A percentile compares a stretch with the other conserved stretches of the same genome.
phyloP scores from a whole-genome alignment of 2,888 invertebrate genomes.

The Drosophila helvetica region DNA sequence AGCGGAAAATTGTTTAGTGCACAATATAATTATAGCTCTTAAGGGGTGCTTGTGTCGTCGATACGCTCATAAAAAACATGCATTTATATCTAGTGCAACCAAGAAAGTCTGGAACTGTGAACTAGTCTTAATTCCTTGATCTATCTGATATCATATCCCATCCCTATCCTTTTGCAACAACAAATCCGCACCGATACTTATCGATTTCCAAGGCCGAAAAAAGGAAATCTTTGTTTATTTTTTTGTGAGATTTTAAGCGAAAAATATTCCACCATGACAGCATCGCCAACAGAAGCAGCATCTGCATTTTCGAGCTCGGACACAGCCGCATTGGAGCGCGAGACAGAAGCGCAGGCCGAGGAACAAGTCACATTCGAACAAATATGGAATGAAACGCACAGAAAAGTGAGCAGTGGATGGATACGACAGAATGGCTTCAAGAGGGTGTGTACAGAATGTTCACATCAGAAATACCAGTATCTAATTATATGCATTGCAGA shows the following conservation, averaged over 20 bases:
- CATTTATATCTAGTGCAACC: too few relatives aligned
- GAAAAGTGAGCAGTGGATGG: constrained; percentile 86
- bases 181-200: background rate
- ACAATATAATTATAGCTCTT: too few relatives aligned
- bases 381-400: constrained; percentile 82
- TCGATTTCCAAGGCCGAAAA: background rate
- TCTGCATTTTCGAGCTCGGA: constrained; percentile 81
- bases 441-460: constrained; percentile 85
- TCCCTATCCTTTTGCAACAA: too few relatives aligned
- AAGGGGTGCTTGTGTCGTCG: too few relatives aligned
- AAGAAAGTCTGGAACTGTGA: too few relatives aligned
- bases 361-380: constrained; percentile 64
- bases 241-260: constrained; percentile 33
- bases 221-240: constrained; percentile 58
- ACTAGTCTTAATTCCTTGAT: too few relatives aligned
- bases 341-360: constrained; percentile 61
- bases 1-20: too few relatives aligned
- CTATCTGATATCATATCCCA: too few relatives aligned
- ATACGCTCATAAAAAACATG: too few relatives aligned
- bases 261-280: constrained; percentile 27
- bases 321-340: constrained; percentile 76
- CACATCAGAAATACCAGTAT: background rate
- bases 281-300: constrained; percentile 22
- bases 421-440: constrained; percentile 87
- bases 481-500: constrained; percentile 84